phyloP scores from a whole-genome alignment of 2,113 vertebrate species.

The Varanus komodoensis region DNA sequence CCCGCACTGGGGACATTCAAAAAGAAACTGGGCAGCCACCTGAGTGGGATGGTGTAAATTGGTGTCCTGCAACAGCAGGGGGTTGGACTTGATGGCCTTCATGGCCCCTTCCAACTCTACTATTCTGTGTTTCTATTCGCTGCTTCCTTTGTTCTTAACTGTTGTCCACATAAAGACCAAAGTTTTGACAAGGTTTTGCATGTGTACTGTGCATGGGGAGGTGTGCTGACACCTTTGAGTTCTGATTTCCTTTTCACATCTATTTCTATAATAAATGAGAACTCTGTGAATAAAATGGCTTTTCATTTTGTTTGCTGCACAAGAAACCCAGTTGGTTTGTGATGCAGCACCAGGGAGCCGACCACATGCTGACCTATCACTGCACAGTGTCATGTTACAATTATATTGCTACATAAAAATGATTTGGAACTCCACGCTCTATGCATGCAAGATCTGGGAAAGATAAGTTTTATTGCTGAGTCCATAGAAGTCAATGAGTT shows the following conservation, averaged over 20 bases:
- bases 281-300: constrained; percentile 28
- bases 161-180: background rate
- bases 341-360: constrained; percentile 44
- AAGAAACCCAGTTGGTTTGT: constrained; percentile 49
- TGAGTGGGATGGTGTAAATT: too few relatives aligned
- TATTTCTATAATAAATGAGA: constrained; percentile 37
- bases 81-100: too few relatives aligned
- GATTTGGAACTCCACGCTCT: background rate
- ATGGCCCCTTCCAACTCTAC: too few relatives aligned
- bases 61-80: too few relatives aligned
- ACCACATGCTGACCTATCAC: constrained; percentile 50
- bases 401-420: constrained; percentile 42
- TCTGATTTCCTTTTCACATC: background rate
- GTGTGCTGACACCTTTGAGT: background rate
- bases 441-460: background rate
- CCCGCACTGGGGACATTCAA: too few relatives aligned
- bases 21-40: too few relatives aligned
- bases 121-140: too few relatives aligned
- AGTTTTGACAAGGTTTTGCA: background rate
- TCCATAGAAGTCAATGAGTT: constrained; percentile 33
- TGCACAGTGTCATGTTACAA: background rate
- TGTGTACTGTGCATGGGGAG: background rate
- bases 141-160: background rate
- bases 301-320: constrained; percentile 34
- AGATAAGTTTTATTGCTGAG: background rate